Percentiles rank a stretch among this genome's conserved stretches.
These are phyloP conservation scores for Hylaeus anthracinus DNA, from an alignment of 1,140 invertebrate species.

Conservation along the genomic window DNA sequence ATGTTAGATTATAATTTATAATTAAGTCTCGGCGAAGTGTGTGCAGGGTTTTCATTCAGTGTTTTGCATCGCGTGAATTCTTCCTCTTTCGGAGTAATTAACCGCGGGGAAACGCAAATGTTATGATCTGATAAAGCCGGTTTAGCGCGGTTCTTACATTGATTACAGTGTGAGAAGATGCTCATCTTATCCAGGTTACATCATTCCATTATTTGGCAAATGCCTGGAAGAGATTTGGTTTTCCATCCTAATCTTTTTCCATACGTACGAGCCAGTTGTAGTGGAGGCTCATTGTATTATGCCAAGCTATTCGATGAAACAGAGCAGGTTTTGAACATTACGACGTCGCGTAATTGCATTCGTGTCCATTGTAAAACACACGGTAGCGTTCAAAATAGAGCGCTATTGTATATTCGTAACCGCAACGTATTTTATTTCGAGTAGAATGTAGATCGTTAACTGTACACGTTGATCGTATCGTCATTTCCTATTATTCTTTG, in stretches of 20 bases:
- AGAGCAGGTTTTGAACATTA: background rate
- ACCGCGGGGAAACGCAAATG: background rate
- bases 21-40: background rate
- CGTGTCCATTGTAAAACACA: background rate
- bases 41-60: background rate
- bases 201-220: constrained; percentile 12
- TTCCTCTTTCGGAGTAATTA: background rate
- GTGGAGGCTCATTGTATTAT: background rate
- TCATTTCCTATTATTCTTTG: too few species aligned
- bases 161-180: constrained; percentile 1
- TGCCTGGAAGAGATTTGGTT: background rate
- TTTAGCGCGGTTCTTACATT: background rate
- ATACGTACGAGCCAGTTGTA: background rate
- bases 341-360: background rate
- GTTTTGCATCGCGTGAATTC: background rate
- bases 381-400: background rate
- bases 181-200: background rate
- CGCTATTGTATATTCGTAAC: background rate
- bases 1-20: constrained; percentile 16
- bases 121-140: background rate
- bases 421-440: background rate
- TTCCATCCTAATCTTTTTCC: too few species aligned
- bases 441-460: background rate
- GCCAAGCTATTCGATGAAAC: background rate
- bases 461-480: too few species aligned